Evolutionary conservation across 2,888 invertebrate species (phyloP), one percentile per base, ranked within the genome.

Genomic region (Drosophila recens): DNA sequence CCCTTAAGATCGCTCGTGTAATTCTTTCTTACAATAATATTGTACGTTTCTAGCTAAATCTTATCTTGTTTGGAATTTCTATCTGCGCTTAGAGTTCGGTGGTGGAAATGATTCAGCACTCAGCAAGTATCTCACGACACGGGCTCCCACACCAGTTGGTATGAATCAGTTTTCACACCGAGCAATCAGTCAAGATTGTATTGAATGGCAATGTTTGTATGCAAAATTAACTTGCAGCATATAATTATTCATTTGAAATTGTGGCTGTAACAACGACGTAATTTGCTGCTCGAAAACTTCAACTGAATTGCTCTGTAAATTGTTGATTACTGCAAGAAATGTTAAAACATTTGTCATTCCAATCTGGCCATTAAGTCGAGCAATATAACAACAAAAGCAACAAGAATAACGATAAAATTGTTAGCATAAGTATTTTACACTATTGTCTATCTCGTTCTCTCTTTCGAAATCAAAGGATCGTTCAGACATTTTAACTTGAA

Each of bases 251-350:
- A 49, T 42, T 45, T 27, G 13, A 15, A 38, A 53, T 63, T 63
- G 62, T 23, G 27, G n/a, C 45, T 33, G 15, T n/a, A 45, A 38
- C 23, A 43, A 40, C 33, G 8, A 45, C 11, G 15, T 53, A 62
- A 62, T 62, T 62, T 53, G 53, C 53, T 36, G 53, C 4, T 53
- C 30, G 53, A 62, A 45, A 43, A 51, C 42, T 61, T 61, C 10
- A 54, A 17, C 10, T 11, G 23, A 61, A 62, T 53, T 53, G 61
- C 23, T n/a, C 34, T 34, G 42, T 27, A 34, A 61, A 36, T 52
- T 69, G 75, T 75, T 66, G 71, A 69, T 59, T 69, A 42, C 65
- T 57, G 43, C 58, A 58, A 34, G 17, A 54, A 38, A 17, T 38
- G 45, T 30, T 63, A 13, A 45, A 63, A 15, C 54, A 54, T 54